A percentile compares a stretch with the other conserved stretches of the same genome.
Conservation (phyloP, 2,888 invertebrate species). For the Diarsia rubi region DNA sequence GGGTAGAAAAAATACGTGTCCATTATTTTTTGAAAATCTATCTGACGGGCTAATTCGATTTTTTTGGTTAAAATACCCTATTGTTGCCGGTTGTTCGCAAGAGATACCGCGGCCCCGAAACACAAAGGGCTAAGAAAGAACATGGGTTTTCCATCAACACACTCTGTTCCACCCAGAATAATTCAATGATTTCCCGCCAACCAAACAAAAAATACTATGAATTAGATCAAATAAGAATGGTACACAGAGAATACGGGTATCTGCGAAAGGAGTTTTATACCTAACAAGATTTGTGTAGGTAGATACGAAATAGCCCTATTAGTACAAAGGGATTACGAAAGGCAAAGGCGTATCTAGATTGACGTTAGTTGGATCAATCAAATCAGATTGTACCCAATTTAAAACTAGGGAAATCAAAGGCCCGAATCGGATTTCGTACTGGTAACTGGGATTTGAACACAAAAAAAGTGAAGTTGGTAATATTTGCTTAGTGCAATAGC, state of each 20-base stretch:
- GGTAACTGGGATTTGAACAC: not conserved
- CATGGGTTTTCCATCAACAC: too few relatives aligned
- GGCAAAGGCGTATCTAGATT: slow-evolving; percentile 28
- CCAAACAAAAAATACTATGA: too few relatives aligned
- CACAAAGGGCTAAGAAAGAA: too few relatives aligned
- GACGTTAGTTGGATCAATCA: slow-evolving; percentile 56
- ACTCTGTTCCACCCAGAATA: too few relatives aligned
- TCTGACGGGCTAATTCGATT: too few relatives aligned
- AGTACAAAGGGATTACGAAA: slow-evolving; percentile 27
- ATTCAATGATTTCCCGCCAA: too few relatives aligned
- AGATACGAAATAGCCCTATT: not conserved
- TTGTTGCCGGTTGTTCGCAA: too few relatives aligned
- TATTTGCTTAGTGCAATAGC: too few relatives aligned
- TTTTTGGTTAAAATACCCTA: too few relatives aligned
- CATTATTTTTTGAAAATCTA: too few relatives aligned
- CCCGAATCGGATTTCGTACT: slow-evolving; percentile 19
- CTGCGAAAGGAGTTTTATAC: not conserved
- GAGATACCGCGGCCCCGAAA: too few relatives aligned
- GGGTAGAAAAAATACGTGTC: too few relatives aligned
- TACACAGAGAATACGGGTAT: not conserved
- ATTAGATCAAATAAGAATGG: not conserved
- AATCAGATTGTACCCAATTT: slow-evolving; percentile 50
- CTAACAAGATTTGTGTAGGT: not conserved
- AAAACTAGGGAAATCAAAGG: slow-evolving; percentile 48
- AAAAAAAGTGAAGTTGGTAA: not conserved